phyloP scores from a whole-genome alignment of 2,888 invertebrate species.

The Diabrotica balteata region DNA sequence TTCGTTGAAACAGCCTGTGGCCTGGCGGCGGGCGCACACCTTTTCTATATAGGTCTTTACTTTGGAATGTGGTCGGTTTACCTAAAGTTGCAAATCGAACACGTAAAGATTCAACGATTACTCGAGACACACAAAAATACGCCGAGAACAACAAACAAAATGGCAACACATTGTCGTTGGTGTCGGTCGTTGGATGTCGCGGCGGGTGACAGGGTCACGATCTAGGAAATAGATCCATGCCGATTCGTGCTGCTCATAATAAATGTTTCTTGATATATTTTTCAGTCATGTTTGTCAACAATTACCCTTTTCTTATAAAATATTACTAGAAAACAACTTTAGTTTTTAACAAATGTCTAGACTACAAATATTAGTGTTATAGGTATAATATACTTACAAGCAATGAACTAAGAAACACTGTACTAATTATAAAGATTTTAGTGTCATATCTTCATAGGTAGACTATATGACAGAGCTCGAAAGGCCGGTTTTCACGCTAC shows the following conservation, averaged over 20 bases:
- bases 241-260: conserved; percentile 24
- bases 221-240: conserved; percentile 32
- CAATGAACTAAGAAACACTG: no score
- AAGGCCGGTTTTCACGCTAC: no score
- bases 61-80: conserved; percentile 48
- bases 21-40: conserved; percentile 5
- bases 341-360: no score
- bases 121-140: conserved; percentile 43
- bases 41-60: conserved; percentile 39
- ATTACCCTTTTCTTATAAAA: background rate
- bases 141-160: conserved; percentile 33
- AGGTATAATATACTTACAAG: no score
- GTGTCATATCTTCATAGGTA: no score
- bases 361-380: no score
- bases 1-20: background rate
- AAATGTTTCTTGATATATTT: conserved; percentile 5
- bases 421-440: no score
- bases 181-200: conserved; percentile 1
- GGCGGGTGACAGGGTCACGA: conserved; percentile 34
- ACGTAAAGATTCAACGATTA: conserved; percentile 45
- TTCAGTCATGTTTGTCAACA: conserved; percentile 4
- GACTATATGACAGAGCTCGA: no score
- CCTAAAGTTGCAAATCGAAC: conserved; percentile 49
- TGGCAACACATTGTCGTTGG: conserved; percentile 29
- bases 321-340: no score